These are phyloP conservation scores for Cydia pomonella DNA, from an alignment of 1,140 invertebrate genomes.

Conservation along the genomic window DNA sequence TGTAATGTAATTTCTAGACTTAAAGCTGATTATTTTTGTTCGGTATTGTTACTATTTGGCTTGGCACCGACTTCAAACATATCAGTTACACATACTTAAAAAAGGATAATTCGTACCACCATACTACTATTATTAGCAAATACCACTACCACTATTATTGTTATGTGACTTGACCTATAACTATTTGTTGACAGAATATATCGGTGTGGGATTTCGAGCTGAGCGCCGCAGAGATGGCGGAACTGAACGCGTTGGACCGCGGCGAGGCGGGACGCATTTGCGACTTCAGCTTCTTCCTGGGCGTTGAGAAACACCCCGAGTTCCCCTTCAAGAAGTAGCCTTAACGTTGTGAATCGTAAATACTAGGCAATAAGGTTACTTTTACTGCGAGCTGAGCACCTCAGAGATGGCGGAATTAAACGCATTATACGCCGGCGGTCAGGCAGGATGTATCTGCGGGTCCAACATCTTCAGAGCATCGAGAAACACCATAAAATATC, in stretches of 20 bases:
- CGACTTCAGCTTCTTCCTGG: conserved; percentile 80
- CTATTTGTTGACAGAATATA: conserved; percentile 59
- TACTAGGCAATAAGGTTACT: conserved; percentile 10
- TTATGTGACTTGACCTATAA: neutral
- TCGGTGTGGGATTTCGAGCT: conserved; percentile 69
- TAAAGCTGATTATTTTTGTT: too few relatives aligned
- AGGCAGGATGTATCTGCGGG: too few relatives aligned
- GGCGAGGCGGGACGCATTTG: conserved; percentile 87
- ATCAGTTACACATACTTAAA: too few relatives aligned
- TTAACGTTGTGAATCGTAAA: neutral
- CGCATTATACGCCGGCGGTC: too few relatives aligned
- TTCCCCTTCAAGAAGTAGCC: conserved; percentile 78
- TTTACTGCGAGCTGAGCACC: neutral
- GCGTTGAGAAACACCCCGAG: conserved; percentile 83
- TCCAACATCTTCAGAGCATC: too few relatives aligned
- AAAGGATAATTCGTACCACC: too few relatives aligned
- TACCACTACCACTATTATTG: too few relatives aligned
- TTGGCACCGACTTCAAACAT: too few relatives aligned
- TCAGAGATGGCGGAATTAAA: too few relatives aligned
- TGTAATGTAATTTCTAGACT: too few relatives aligned
- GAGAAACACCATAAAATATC: too few relatives aligned
- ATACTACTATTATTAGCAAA: neutral
- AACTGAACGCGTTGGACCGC: conserved; percentile 81
- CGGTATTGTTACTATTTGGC: too few relatives aligned
- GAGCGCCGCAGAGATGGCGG: conserved; percentile 76